Evolutionary conservation across 2,797 vertebrate species (phyloP), one percentile per base, ranked within the genome.

Genomic region (Eutrigla gurnardus): DNA sequence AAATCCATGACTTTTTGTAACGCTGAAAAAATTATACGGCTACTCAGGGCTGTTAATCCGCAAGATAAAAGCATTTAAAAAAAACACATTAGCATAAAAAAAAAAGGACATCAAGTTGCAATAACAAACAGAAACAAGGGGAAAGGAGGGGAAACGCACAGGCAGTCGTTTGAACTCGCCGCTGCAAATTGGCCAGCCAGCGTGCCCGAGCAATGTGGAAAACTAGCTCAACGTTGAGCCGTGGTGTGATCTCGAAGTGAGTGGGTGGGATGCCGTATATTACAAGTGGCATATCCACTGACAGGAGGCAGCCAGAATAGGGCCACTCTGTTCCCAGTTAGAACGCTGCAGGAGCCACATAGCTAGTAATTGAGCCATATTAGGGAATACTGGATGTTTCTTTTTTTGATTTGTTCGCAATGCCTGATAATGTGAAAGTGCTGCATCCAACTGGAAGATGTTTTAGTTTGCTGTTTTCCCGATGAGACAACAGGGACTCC

Each of bases 201-300:
- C 10, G 11, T 65, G 60, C 47, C 67, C 39, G 8, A 65, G 60
- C 65, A 45, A 53, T 66, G 70, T 73, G 67, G 80, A 83, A 89
- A 84, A 83, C 53, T 60, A 73, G 55, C 72, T 84, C 68, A 65
- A 47, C 73, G 71, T 25, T 13, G 67, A 75, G 78, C 68, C 43
- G n/a, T 32, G 12, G 66, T 72, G 69, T 80, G 77, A 84, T 81
- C 61, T 76, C 4, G 1, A 57, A 73, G 72, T 70, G 79, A 78
- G 88, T 83, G 78, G 86, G 85, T 84, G 84, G 79, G 70, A 73
- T 79, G 74, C 81, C 74, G 67, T 78, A 87, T 62, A 73, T 86
- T 81, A 65, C 75, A 83, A 87, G 79, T 83, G 84, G 80, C 75
- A 75, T 39, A 60, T 84, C 71, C 70, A 77, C 74, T 86, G 85